Evolutionary conservation across 1,140 invertebrate species (phyloP).

Genomic region (Habropoda laboriosa): DNA sequence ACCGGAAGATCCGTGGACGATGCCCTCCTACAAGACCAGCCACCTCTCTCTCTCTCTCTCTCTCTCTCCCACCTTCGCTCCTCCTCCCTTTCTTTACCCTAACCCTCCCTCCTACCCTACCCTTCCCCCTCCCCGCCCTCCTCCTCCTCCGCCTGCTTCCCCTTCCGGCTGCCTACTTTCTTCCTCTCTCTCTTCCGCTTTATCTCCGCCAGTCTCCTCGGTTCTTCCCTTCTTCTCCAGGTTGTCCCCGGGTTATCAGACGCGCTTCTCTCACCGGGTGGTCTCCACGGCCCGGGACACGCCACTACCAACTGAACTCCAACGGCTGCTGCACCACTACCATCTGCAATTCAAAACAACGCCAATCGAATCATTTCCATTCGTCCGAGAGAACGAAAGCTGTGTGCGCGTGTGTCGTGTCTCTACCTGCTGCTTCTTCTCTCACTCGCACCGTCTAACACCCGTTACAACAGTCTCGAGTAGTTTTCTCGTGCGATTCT

Average conservation of each 20-base stretch:
- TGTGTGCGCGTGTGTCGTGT: neutral
- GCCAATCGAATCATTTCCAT: neutral
- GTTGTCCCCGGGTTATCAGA: neutral
- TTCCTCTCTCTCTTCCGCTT: slow-evolving; percentile 10
- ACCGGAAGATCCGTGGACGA: slow-evolving; percentile 35
- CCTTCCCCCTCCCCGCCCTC: neutral
- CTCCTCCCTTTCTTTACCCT: neutral
- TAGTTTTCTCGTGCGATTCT: neutral
- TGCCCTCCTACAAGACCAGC: slow-evolving; percentile 31
- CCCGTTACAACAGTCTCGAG: neutral
- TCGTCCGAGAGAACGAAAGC: neutral
- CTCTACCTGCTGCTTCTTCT: neutral
- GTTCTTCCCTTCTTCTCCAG: neutral
- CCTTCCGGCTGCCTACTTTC: slow-evolving; percentile 22
- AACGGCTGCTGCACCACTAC: slow-evolving; percentile 31
- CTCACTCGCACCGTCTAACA: too few species aligned
- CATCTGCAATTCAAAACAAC: slow-evolving; percentile 56
- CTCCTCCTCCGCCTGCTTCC: slow-evolving; percentile 2
- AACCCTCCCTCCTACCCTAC: neutral
- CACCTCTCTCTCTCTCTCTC: neutral
- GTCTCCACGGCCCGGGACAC: neutral
- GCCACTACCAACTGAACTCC: slow-evolving; percentile 41
- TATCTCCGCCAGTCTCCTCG: neutral
- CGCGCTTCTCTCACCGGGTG: neutral
- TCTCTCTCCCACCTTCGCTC: neutral